Percentiles rank a stretch among this genome's conserved stretches.
phyloP scores from a whole-genome alignment of 1,140 invertebrate species.

The Cotesia chilonis region DNA sequence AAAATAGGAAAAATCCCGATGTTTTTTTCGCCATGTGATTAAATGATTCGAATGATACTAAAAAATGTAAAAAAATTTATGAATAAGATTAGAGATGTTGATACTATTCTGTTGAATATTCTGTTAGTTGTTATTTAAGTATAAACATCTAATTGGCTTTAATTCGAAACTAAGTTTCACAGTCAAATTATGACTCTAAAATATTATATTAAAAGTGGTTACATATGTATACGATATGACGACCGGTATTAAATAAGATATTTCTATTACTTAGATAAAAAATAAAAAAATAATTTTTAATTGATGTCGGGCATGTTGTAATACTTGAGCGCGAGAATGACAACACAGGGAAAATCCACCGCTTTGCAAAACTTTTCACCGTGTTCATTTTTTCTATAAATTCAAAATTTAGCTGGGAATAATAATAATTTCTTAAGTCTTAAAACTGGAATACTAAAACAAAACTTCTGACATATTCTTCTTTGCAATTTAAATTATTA shows the following conservation, averaged over 20 bases:
- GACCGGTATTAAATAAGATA: slow-evolving; percentile 43
- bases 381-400: slow-evolving; percentile 18
- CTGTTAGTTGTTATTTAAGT: no score
- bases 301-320: slow-evolving; percentile 40
- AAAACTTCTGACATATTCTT: no score
- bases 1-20: no score
- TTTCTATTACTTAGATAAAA: slow-evolving; percentile 24
- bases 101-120: not conserved
- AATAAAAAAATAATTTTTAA: slow-evolving; percentile 36
- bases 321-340: slow-evolving; percentile 61
- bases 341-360: slow-evolving; percentile 54
- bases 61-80: slow-evolving; percentile 5
- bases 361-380: slow-evolving; percentile 37
- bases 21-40: no score
- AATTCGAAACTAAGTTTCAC: slow-evolving; percentile 55
- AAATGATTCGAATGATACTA: not conserved
- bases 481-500: no score
- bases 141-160: slow-evolving; percentile 55
- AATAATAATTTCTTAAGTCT: no score
- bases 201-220: slow-evolving; percentile 37
- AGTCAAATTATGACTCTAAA: slow-evolving; percentile 59
- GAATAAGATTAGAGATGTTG: not conserved
- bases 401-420: not conserved
- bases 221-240: slow-evolving; percentile 51
- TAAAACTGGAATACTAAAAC: no score